phyloP scores from a whole-genome alignment of 2,113 vertebrate genomes.

The Myxocyprinus asiaticus region DNA sequence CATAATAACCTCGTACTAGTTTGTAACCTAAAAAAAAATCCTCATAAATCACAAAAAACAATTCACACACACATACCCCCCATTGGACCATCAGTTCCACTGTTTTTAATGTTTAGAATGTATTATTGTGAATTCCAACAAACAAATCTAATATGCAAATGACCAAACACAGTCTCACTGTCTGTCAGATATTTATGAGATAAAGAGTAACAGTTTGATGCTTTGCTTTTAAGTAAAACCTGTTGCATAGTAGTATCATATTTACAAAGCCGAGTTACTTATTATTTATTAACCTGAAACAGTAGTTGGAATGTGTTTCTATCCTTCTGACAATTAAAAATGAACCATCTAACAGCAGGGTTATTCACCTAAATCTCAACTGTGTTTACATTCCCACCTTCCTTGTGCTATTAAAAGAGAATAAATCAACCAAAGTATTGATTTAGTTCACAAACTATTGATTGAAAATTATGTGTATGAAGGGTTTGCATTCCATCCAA shows the following conservation, averaged over 20 bases:
- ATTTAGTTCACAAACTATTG: neutral
- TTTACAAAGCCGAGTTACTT: neutral
- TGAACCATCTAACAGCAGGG: neutral
- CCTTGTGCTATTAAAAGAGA: neutral
- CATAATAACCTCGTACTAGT: no score
- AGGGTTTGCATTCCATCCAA: neutral
- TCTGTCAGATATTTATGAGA: no score
- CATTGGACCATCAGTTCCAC: no score
- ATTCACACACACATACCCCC: no score
- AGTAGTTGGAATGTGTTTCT: constrained; percentile 20
- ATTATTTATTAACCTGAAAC: constrained; percentile 41
- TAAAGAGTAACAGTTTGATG: neutral
- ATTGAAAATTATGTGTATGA: neutral
- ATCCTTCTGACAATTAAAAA: constrained; percentile 23
- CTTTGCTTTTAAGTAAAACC: neutral
- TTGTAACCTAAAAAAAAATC: no score
- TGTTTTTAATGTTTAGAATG: no score
- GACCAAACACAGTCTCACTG: no score
- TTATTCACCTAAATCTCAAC: neutral
- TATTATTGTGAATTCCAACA: no score
- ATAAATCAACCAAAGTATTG: neutral
- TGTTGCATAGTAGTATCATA: neutral
- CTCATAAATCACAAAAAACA: no score
- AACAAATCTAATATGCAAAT: no score
- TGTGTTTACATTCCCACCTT: constrained; percentile 3